These are phyloP conservation scores for Microctonus aethiopoides DNA, from an alignment of 2,888 invertebrate species.

Conservation along the genomic window DNA sequence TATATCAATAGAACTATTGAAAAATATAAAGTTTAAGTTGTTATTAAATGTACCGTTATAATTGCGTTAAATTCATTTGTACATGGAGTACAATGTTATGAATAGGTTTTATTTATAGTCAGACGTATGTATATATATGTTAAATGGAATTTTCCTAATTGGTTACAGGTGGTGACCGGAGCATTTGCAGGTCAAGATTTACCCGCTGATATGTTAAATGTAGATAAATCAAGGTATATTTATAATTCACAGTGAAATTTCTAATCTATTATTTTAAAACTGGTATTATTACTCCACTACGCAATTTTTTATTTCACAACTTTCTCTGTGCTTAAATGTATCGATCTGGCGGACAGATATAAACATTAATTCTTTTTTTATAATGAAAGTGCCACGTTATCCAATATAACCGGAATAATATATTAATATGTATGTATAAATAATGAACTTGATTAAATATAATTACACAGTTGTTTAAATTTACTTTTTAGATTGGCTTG, in stretches of 20 bases:
- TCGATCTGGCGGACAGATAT: conserved; percentile 7
- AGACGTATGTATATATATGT: background rate
- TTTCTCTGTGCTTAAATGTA: conserved; percentile 28
- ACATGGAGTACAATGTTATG: background rate
- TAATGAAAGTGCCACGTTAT: conserved; percentile 1
- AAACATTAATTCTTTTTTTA: conserved; percentile 14
- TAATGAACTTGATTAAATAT: background rate
- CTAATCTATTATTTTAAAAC: conserved; percentile 2
- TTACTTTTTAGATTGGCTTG: conserved; percentile 46
- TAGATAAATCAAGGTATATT: conserved; percentile 53
- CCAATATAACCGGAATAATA: conserved; percentile 1
- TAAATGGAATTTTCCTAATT: conserved; percentile 22
- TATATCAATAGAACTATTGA: too few species aligned
- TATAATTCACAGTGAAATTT: conserved; percentile 2
- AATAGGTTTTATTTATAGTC: background rate
- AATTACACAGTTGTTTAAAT: conserved; percentile 11
- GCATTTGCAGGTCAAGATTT: conserved; percentile 50
- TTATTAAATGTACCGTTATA: background rate
- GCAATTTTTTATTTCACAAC: background rate
- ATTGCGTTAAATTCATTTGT: background rate
- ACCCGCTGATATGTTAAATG: conserved; percentile 56
- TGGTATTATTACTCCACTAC: background rate
- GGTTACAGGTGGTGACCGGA: conserved; percentile 56
- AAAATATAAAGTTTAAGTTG: too few species aligned
- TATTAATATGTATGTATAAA: background rate